Base-by-base conservation (phyloP, 2,888 invertebrate species). In the Habroteleia sp. region DNA sequence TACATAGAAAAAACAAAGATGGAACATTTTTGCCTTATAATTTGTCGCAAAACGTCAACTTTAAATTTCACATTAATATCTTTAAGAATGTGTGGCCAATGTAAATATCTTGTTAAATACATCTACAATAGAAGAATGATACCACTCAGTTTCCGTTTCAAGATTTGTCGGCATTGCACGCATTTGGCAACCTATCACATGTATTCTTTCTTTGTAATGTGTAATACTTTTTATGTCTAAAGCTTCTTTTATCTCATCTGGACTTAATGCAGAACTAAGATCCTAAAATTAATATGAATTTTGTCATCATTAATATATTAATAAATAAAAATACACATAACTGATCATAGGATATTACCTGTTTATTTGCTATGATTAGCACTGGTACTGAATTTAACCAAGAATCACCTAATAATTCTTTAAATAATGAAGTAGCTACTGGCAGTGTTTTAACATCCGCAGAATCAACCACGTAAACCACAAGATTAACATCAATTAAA, bases 401-500 rank as follows among this genome's bases (percentile, higher is more conserved):
- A 14, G 83, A 82, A 78, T 89, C 89, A 2, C 88, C 88, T 42
- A 88, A 78, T 39, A 89, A 80, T 66, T 85, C 83, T 76, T 89
- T 89, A 1, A 89, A 78, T 39, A 85, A 83, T 39, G 82, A 83
- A 11, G 85, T 85, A 11, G 87, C 88, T 10, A 81, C 37, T 5
- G 88, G 79, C 54, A 89, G 74, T 74, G 83, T 87, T 56, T 83
- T 80, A 4, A 81, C 68, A 74, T 89, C 85, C 1, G 88, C 20
- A 5, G 89, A 83, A 79, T 89, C 89, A 48, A 89, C 88, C 75
- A 89, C 86, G 77, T 87, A 89, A 42, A 89, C 81, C 39, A 89
- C 73, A n/a, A 89, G 79, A 77, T 89, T 88, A n/a, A 88, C 88
- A 60, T 89, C 89, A 76, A 88, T 87, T 5, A 89, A 80, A 65